Base-by-base conservation (phyloP, 2,888 invertebrate species). In the Euphydryas editha region DNA sequence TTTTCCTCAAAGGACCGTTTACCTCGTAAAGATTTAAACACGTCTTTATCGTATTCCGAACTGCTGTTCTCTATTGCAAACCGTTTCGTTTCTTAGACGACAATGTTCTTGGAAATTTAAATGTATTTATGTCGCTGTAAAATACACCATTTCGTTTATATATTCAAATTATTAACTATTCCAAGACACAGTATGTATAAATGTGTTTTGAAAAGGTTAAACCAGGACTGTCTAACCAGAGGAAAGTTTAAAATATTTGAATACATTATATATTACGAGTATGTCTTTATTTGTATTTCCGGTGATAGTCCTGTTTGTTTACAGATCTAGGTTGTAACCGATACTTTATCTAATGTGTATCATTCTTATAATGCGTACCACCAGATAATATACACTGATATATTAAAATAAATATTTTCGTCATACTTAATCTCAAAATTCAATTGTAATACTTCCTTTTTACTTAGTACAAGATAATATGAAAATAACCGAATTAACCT, bases 1-100 rank as follows among this genome's bases (percentile, higher is more conserved):
- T 87, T 86, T 84, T 83, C 84, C 83, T 81, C 75, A 80, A 81
- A 81, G 81, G 79, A 76, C 80, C 78, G 75, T 80, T 84, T 79
- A 78, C 81, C 79, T 80, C 75, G 73, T 58, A 62, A 62, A 69
- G 67, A 71, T 71, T 71, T 71, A 67, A 65, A 59, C 59, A 65
- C 66, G 62, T 57, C 62, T 65, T 65, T 58, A 70, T 58, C 62
- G 59, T 64, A 30, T 64, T 30, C 44, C 54, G 36, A 54, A 57
- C 57, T 55, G 17, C 63, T 58, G 17, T 36, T 49, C 42, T 63
- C 49, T 49, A 51, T 57, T 63, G 54, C 30, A 57, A 37, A n/a
- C 18, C 20, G 42, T 58, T 63, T 49, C 42, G 30, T 18, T 42
- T 58, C 47, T 36, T 51, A 21, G 24, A 55, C 17, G 21, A 46